Evolutionary conservation across 2,113 vertebrate genomes (phyloP).

Genomic region (Anarrhichthys ocellatus): DNA sequence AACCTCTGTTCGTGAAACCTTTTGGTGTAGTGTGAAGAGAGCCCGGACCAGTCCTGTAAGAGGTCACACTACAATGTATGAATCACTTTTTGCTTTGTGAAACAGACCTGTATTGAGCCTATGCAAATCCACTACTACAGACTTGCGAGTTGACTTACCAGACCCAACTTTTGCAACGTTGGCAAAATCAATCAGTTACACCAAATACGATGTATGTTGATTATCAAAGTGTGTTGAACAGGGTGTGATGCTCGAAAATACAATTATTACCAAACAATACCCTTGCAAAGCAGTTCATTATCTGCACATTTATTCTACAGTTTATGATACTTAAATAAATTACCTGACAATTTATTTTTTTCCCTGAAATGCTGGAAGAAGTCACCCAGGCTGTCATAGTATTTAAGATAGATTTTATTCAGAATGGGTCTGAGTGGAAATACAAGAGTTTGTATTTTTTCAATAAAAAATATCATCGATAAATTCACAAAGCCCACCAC

Average conservation of each 20-base stretch:
- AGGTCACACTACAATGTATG: too few relatives aligned
- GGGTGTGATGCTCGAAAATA: not conserved
- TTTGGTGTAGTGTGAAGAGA: too few relatives aligned
- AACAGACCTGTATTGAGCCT: too few relatives aligned
- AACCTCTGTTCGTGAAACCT: too few relatives aligned
- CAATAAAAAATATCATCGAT: constrained; percentile 56
- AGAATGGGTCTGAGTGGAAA: constrained; percentile 61
- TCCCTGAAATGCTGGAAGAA: constrained; percentile 9
- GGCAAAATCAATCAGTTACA: not conserved
- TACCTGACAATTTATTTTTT: not conserved
- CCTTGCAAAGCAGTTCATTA: not conserved
- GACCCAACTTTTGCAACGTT: too few relatives aligned
- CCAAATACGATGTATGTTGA: not conserved
- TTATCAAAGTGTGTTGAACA: too few relatives aligned
- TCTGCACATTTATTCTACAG: not conserved
- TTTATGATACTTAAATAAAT: not conserved
- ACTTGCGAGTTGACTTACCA: too few relatives aligned
- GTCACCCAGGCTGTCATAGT: not conserved
- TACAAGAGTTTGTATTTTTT: constrained; percentile 45
- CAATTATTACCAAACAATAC: not conserved
- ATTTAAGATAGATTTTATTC: constrained; percentile 69
- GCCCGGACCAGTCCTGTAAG: too few relatives aligned
- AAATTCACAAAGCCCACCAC: constrained; percentile 57
- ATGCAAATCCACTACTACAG: too few relatives aligned
- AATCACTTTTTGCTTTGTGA: too few relatives aligned